Evolutionary conservation across 2,113 vertebrate species (phyloP), one percentile per base, ranked within the genome.

Genomic region (Edolisoma coerulescens): DNA sequence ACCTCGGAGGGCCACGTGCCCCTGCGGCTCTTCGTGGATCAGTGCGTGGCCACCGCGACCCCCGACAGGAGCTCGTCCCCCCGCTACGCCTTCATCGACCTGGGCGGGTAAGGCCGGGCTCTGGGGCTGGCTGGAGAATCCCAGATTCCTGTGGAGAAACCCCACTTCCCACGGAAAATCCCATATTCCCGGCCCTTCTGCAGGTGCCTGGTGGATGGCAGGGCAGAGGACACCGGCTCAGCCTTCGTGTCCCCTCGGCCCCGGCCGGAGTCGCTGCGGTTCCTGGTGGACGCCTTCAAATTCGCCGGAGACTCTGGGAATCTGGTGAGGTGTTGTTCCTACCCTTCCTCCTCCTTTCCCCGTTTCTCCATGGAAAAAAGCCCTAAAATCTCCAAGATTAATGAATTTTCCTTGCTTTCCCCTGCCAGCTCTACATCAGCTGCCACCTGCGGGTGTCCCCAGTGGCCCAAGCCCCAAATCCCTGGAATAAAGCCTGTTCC

Each of bases 121-220:
- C 57, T 3, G 70, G 83, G 70, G 52, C 60, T 13, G 60, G 1
- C 24, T 1, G 83, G 4, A 2, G 4, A 2, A 3, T 7, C 35
- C 60, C 3, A 0, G 9, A 1, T 0, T 39, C 12, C 42, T 3
- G 1, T 1, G 49, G n/a, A 6, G 35, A 4, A 9, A 17, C 50
- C 27, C 27, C 27, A 28, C 17, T 30, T 53, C 52, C 52, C 6
- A 3, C 12, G 52, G 52, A 32, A 19, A 19, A 32, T 19, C 52
- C 28, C 6, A 6, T 11, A 35, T 6, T 59, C 32, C 71, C 2
- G 10, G 32, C 27, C 32, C 14, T 44, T 14, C 37, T 32, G 11
- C 53, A 86, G 84, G 84, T 86, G 84, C 27, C 61, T 86, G 61
- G 26, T 86, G 83, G 83, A 86, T 5, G n/a, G 83, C 61, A 67